Base-by-base conservation (phyloP, 2,797 vertebrate species). In the Kryptolebias ocellatus region DNA sequence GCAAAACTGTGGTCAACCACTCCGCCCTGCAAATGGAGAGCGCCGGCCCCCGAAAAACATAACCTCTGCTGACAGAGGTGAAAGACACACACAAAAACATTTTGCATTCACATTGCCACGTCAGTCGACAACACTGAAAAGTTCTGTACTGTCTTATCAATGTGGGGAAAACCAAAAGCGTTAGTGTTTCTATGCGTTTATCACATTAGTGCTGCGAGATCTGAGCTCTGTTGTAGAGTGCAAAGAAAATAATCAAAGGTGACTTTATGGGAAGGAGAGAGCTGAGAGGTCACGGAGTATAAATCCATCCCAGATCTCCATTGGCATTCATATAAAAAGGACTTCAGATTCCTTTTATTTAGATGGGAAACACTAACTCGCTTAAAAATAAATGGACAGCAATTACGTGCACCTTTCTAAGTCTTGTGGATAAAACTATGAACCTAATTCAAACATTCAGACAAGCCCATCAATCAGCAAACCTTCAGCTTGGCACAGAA, bases 1-100 rank as follows among this genome's bases (percentile, higher is more conserved):
- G 84, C 90, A 86, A 89, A 89, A 84, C 82, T 80, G 83, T 70
- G 83, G 89, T 92, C 79, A 83, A 92, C 90, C 87, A 55, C 87
- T 66, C 63, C 77, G 87, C 86, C 90, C 89, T 91, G 86, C 81
- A 86, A 24, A 88, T 47, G 65, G 83, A 68, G 84, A 79, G 81
- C 71, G 68, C 80, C 67, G 71, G 73, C 76, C 79, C 79, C 76
- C 80, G 60, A 71, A 84, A 78, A 89, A 91, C 86, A 90, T 47
- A 67, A 83, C 74, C 86, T 81, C 64, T 68, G 77, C 81, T 42
- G 76, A 84, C 80, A 53, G 83, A 87, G 83, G 80, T 85, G 78
- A 90, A 87, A 87, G 75, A 81, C 78, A 72, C 74, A 76, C 20
- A 24, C 20, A 24, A 87, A 83, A 90, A 85, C 74, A 81, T 49